Conservation (phyloP, 2,113 vertebrate species). For the Corydoras sp. region DNA sequence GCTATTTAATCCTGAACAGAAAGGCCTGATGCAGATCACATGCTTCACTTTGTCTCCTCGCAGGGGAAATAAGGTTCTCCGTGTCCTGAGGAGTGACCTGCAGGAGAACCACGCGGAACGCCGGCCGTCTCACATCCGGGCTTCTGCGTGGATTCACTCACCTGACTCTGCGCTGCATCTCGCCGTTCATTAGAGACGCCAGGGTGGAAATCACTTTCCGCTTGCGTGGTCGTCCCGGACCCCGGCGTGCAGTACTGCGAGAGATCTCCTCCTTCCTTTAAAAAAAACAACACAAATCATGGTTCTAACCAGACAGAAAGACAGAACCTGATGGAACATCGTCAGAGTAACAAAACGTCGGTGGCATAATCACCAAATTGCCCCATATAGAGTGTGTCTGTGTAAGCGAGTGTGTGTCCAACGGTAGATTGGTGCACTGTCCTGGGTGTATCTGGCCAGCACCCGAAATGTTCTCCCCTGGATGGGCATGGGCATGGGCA, state of each 20-base stretch:
- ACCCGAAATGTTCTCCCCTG: too few relatives aligned
- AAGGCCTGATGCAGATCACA: too few relatives aligned
- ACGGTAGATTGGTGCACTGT: too few relatives aligned
- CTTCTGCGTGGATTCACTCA: conserved; percentile 61
- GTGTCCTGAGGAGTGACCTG: conserved; percentile 53
- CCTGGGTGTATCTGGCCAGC: too few relatives aligned
- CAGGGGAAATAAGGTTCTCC: conserved; percentile 35
- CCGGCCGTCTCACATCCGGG: conserved; percentile 30
- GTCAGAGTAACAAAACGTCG: too few relatives aligned
- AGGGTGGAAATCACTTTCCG: conserved; percentile 67
- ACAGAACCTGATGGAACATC: too few relatives aligned
- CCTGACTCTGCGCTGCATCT: conserved; percentile 80
- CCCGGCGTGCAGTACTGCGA: conserved; percentile 83
- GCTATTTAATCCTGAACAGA: too few relatives aligned
- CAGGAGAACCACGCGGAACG: background rate
- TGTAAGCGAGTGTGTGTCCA: too few relatives aligned
- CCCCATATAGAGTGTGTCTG: too few relatives aligned
- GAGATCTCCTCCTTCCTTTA: conserved; percentile 87
- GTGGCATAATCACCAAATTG: too few relatives aligned
- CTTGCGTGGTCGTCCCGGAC: conserved; percentile 88
- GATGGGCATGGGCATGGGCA: too few relatives aligned
- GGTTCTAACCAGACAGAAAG: too few relatives aligned
- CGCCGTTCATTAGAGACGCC: conserved; percentile 59
- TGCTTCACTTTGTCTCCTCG: conserved; percentile 35
- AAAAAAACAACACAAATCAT: conserved; percentile 24